These are phyloP conservation scores for Drosophila parabipectinata DNA, from an alignment of 1,140 invertebrate genomes.

Conservation along the genomic window DNA sequence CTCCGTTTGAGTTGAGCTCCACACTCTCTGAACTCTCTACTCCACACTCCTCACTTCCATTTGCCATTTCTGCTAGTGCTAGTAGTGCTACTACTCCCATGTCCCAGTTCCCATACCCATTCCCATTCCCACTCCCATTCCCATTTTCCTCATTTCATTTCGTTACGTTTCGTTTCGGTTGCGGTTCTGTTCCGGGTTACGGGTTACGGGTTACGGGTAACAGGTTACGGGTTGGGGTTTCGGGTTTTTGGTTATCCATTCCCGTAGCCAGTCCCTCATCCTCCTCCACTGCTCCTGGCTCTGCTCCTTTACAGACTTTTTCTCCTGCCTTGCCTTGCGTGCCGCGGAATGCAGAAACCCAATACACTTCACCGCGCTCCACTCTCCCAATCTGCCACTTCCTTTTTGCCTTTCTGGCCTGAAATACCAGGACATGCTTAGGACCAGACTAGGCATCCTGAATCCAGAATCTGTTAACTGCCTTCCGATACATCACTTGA, in stretches of 20 bases:
- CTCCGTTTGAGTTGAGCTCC: conserved; percentile 51
- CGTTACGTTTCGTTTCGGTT: conserved; percentile 38
- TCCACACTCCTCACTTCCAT: not conserved
- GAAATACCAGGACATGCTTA: conserved; percentile 66
- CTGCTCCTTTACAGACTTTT: conserved; percentile 3
- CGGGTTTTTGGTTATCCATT: conserved; percentile 7
- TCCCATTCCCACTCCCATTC: not conserved
- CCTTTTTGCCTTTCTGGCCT: conserved; percentile 23
- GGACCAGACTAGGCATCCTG: not conserved
- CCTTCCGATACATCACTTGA: not conserved
- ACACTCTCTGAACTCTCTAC: not conserved
- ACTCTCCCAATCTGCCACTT: conserved; percentile 7
- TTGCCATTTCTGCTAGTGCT: not conserved
- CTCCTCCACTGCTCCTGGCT: not conserved
- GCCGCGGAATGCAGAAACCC: conserved; percentile 73
- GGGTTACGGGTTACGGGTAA: conserved; percentile 1
- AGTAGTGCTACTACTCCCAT: not conserved
- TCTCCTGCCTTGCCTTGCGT: conserved; percentile 30
- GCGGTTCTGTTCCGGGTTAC: conserved; percentile 23
- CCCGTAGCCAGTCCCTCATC: not conserved
- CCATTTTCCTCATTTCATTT: conserved; percentile 31
- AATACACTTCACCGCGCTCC: conserved; percentile 26
- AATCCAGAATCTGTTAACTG: not conserved
- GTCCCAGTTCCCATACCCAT: not conserved
- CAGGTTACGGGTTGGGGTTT: conserved; percentile 4